Base-by-base conservation (phyloP, 2,797 vertebrate species). In the Galagoides demidoff region DNA sequence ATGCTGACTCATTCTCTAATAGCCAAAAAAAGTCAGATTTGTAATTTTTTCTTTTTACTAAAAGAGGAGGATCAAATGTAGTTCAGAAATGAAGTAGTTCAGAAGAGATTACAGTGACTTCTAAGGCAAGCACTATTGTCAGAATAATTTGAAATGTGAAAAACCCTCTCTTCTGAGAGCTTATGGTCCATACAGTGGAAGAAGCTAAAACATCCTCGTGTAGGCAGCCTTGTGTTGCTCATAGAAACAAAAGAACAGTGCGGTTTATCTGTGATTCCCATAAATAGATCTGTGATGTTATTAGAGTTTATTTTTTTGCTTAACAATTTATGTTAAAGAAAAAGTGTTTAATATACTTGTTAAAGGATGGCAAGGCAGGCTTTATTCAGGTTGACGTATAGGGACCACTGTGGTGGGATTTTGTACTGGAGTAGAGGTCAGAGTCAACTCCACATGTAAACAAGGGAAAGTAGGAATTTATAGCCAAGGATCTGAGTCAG, bases 51-150 rank as follows among this genome's bases (percentile, higher is more conserved):
- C 85, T 23, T 88, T 88, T 23, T 70, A 66, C 25, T 49, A 79
- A 93, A 90, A 83, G 45, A 57, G 66, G 49, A 71, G 9, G 13
- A 70, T 90, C 45, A 93, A 34, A 73, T 90, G 16, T 90, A 74
- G 3, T 16, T 52, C 49, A 52, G 83, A 94, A 90, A 57, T 20
- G 25, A 78, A 89, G 89, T 73, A 27, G 27, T 92, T 95, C n/a
- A 45, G 71, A 91, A 89, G 70, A 81, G 20, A 79, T 45, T 39
- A 43, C 52, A 63, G 0, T 85, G 49, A 78, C 66, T 85, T 92
- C 7, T 73, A 73, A 93, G 57, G 19, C 64, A 92, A 52, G 34
- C 19, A 11, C 19, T 73, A 1, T 88, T 16, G 39, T 74, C 11
- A 89, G 9, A 31, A 59, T 70, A 25, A 70, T 59, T 74, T 76